A percentile compares a stretch with the other conserved stretches of the same genome.
These are phyloP conservation scores for Tryphoninae sp. DNA, from an alignment of 2,888 invertebrate species.

Conservation along the genomic window DNA sequence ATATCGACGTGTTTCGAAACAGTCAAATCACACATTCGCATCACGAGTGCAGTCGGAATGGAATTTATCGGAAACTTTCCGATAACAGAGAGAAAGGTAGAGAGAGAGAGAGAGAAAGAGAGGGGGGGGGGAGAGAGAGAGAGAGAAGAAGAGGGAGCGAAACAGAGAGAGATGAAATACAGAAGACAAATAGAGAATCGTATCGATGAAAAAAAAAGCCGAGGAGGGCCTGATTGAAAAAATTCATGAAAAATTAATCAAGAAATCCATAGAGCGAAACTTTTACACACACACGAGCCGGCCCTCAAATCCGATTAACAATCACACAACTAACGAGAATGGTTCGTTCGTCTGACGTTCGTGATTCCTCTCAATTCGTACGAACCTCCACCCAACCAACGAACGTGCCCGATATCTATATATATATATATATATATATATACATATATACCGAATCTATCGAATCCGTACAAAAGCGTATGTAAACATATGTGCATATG, in stretches of 20 bases:
- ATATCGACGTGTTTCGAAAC: constrained; percentile 13
- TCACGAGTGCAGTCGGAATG: constrained; percentile 12
- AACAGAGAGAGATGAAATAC: constrained; percentile 4
- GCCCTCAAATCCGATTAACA: constrained; percentile 51
- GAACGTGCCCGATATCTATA: background rate
- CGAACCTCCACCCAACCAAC: background rate
- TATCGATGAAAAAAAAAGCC: background rate
- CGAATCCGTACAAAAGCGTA: background rate
- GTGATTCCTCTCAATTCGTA: constrained; percentile 38
- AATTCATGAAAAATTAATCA: constrained; percentile 41
- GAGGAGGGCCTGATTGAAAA: constrained; percentile 2
- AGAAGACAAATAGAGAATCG: constrained; percentile 12
- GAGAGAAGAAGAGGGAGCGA: background rate
- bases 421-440: constrained; percentile 19
- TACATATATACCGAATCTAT: constrained; percentile 24
- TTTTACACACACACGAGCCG: constrained; percentile 1
- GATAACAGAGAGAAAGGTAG: constrained; percentile 18
- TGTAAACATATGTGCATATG: background rate
- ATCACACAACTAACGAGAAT: constrained; percentile 18
- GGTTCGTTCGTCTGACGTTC: constrained; percentile 9
- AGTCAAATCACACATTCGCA: constrained; percentile 28
- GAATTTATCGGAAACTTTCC: constrained; percentile 38
- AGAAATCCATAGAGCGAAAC: constrained; percentile 29
- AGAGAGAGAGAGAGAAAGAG: constrained; percentile 9
- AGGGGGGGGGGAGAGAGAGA: background rate